These are phyloP conservation scores for Hirtodrosophila trivittata DNA, from an alignment of 2,888 invertebrate species.

Conservation along the genomic window DNA sequence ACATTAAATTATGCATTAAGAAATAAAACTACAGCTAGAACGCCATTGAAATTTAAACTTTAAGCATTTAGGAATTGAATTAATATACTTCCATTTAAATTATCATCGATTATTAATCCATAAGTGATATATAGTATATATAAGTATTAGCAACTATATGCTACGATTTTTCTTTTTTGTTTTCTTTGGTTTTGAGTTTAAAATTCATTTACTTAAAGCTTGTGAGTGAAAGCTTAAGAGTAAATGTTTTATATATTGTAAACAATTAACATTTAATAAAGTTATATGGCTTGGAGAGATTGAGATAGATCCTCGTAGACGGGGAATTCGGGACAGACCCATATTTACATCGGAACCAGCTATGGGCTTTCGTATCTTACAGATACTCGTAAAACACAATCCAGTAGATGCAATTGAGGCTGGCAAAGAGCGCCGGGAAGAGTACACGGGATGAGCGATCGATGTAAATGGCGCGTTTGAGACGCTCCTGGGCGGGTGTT, in stretches of 20 bases:
- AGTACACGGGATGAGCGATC: constrained; percentile 89
- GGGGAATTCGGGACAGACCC: constrained; percentile 14
- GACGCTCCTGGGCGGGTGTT: constrained; percentile 86
- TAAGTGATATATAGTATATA: constrained; percentile 16
- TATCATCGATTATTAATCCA: constrained; percentile 17
- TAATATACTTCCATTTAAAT: constrained; percentile 36
- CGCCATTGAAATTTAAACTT: constrained; percentile 46
- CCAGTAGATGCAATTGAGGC: constrained; percentile 89
- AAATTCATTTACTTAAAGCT: constrained; percentile 70
- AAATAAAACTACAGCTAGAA: constrained; percentile 51
- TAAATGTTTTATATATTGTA: constrained; percentile 40
- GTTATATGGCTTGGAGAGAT: constrained; percentile 33
- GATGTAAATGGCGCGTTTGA: constrained; percentile 88
- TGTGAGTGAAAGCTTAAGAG: constrained; percentile 48
- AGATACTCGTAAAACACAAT: constrained; percentile 89
- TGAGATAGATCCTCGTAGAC: constrained; percentile 8
- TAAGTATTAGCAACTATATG: constrained; percentile 26
- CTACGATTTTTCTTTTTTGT: constrained; percentile 19
- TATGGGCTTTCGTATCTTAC: constrained; percentile 80
- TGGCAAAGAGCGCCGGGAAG: constrained; percentile 88
- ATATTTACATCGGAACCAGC: constrained; percentile 55
- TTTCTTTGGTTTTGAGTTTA: constrained; percentile 45
- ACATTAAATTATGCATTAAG: constrained; percentile 58
- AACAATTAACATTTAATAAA: constrained; percentile 66
- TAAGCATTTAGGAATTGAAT: constrained; percentile 70